These are phyloP conservation scores for Champsocephalus esox DNA, from an alignment of 2,797 vertebrate species.

Conservation along the genomic window DNA sequence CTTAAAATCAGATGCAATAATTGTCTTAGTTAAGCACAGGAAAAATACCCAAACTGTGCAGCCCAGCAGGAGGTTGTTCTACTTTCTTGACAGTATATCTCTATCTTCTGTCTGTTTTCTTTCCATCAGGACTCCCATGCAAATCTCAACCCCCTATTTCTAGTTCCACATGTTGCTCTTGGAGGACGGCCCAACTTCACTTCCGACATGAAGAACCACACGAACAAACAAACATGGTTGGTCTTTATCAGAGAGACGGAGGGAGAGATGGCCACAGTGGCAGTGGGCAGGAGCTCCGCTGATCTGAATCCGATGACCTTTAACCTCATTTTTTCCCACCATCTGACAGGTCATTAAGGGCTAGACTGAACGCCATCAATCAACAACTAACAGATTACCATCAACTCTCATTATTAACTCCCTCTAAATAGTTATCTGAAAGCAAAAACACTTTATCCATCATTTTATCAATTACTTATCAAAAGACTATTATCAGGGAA, in stretches of 20 bases:
- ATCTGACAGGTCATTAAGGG: slow-evolving; percentile 84
- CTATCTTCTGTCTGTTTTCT: slow-evolving; percentile 63
- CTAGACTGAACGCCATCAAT: slow-evolving; percentile 78
- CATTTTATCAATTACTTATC: slow-evolving; percentile 52
- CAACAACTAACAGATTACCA: slow-evolving; percentile 77
- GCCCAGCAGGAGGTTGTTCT: slow-evolving; percentile 15
- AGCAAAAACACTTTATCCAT: slow-evolving; percentile 66
- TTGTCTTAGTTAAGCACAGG: not conserved
- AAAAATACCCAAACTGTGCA: not conserved
- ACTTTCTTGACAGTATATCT: slow-evolving; percentile 26
- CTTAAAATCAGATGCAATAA: not conserved
- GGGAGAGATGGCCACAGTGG: slow-evolving; percentile 73
- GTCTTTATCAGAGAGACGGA: slow-evolving; percentile 55
- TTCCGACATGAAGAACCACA: slow-evolving; percentile 70
- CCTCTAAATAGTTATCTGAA: slow-evolving; percentile 68
- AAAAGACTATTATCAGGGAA: not conserved
- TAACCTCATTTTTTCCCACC: slow-evolving; percentile 82
- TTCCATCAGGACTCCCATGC: slow-evolving; percentile 55
- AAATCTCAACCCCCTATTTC: slow-evolving; percentile 69
- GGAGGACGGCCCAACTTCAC: slow-evolving; percentile 61
- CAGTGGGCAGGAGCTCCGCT: slow-evolving; percentile 71
- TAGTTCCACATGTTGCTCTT: slow-evolving; percentile 64
- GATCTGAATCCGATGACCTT: slow-evolving; percentile 81
- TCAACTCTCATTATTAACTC: slow-evolving; percentile 72
- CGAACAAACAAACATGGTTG: slow-evolving; percentile 56